Conservation (phyloP, 2,797 vertebrate species). For the Spheniscus humboldti region DNA sequence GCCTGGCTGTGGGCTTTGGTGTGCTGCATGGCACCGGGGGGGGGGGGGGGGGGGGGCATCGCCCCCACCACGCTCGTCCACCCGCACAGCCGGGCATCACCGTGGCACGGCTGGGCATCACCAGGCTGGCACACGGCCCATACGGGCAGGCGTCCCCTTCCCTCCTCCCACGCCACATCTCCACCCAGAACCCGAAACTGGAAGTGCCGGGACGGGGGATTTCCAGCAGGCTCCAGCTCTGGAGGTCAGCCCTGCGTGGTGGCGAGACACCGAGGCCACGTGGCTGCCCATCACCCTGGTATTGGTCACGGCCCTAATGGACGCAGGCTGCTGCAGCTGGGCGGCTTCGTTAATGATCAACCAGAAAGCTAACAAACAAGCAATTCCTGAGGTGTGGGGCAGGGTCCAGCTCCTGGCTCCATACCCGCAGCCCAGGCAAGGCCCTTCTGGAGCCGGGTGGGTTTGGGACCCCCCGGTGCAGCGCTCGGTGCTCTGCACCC, state of each 20-base stretch:
- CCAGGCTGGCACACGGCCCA: neutral
- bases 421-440: neutral
- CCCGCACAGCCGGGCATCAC: fast-evolving
- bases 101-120: fast-evolving
- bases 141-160: neutral
- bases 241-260: neutral
- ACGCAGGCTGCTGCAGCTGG: neutral
- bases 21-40: neutral
- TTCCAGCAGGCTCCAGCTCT: neutral
- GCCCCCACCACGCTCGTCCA: neutral
- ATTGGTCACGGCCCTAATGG: neutral
- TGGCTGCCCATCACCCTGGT: neutral
- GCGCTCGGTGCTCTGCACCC: neutral
- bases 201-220: neutral
- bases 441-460: fast-evolving
- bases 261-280: fast-evolving
- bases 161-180: neutral
- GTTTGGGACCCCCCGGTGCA: fast-evolving
- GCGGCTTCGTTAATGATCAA: neutral
- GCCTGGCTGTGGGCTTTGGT: neutral
- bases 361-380: neutral
- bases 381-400: neutral
- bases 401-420: neutral
- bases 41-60: neutral
- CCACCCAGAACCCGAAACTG: neutral